Evolutionary conservation across 2,797 vertebrate species (phyloP), one percentile per base, ranked within the genome.

Genomic region (Prunella strophiata): DNA sequence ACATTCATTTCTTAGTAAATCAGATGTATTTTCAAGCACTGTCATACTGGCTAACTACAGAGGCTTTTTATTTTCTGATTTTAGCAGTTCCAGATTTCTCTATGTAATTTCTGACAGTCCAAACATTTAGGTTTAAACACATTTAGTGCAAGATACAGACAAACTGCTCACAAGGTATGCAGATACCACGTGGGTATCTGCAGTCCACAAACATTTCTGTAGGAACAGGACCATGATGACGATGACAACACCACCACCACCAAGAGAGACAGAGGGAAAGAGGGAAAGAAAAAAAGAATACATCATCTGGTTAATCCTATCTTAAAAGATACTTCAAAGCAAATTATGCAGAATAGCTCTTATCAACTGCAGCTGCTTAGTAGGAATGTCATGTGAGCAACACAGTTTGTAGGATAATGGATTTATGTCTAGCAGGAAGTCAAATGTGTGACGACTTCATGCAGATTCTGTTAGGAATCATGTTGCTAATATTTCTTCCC

Each of bases 361-460:
- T 97, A 96, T 94, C 95, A 94, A 88, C 71, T 96, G 94, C 96
- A 98, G 97, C 97, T 97, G 97, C 95, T 97, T 94, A 96, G 89
- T 86, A 94, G 76, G 81, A 96, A 95, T 92, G 96, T 95, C 85
- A 94, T 85, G 58, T 51, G 75, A 96, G 87, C 84, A 89, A 71
- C 59, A 78, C 29, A 48, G 91, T 94, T 96, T 96, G 89, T 81
- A 95, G 97, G 94, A 96, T 91, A 97, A 96, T 95, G 93, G 94
- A 94, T 97, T 97, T 97, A 94, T 70, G 94, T 93, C 94, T 96
- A 96, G 85, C 87, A 97, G 96, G 92, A 97, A 97, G 95, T 93
- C 94, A 97, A 97, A 97, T n/a, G 86, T 96, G 94, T 94, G 87
- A 96, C 52, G 62, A 91, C 75, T 97, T 93, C 87, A 74, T 80